Evolutionary conservation across 2,113 vertebrate genomes (phyloP), one percentile per base, ranked within the genome.

Genomic region (Ochotona curzoniae): DNA sequence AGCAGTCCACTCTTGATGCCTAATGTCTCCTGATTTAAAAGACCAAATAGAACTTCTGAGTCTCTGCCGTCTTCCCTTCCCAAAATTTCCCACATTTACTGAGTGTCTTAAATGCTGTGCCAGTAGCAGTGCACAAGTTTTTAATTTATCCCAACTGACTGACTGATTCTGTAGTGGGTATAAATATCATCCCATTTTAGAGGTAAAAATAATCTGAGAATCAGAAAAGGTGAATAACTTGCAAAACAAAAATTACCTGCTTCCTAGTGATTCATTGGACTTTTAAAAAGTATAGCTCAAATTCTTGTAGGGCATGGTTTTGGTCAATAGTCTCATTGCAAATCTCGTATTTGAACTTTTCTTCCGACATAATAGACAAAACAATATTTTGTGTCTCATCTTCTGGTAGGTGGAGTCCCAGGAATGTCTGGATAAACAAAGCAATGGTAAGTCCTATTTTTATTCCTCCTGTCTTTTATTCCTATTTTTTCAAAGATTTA

Each of bases 361-460:
- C 25, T 87, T 79, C 70, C 49, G 75, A 35, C 26, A 7, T 73
- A 23, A 28, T 74, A 30, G 75, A 35, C 26, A 7, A 67, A 23
- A n/a, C 73, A 30, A 44, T 35, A 75, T 75, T 70, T 86, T 74
- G 30, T 73, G 54, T 23, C 15, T 74, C 60, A 64, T n/a, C 21
- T 81, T 86, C 61, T 21, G 76, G 51, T 30, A 90, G n/a, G 61
- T 90, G 74, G 74, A 63, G 25, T 81, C 28, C 28, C 63, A 88
- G 32, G 26, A 75, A 76, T 82, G 30, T 64, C 35, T 81, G 35
- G 18, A 25, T 78, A 32, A 85, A 63, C 32, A 94, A 49, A 63
- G 30, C 51, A 5, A 8, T 23, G 79, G n/a, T 35, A 30, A 32
- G 14, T 88, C 13, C 74, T 30, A 7, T 81, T 87, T 81, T 57